Base-by-base conservation (phyloP, 2,888 invertebrate species). In the Hipparchia semele region DNA sequence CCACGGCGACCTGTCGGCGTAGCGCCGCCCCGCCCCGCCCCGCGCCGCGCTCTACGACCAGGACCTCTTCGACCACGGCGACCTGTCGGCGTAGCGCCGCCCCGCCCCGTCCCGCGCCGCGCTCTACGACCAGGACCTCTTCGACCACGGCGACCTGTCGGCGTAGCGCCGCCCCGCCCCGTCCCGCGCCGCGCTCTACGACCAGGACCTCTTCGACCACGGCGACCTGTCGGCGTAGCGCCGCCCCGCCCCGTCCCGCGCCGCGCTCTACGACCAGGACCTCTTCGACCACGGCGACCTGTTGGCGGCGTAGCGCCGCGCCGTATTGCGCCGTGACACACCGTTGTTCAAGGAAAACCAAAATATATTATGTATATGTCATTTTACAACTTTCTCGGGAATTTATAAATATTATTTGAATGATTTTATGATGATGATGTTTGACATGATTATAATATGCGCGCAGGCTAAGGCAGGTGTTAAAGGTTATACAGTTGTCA, bases 81-180 rank as follows among this genome's bases (percentile, higher is more conserved):
- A 54, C 53, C 53, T 54, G 53, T 54, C 53, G 8, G 53, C 53
- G 53, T 54, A 54, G 53, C 53, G 53, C 53, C 56, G 99, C 0
- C 95, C 99, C 82, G 23, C 23, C 95, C 97, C 79, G 99, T 99
- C 23, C 58, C 96, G 97, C 86, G 99, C 99, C 61, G 96, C 97
- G 85, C 95, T 98, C 72, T 99, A 99, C 89, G 99, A 99, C 94
- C 99, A 99, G 92, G 99, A 99, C 94, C 95, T 99, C 76, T 99
- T 98, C 92, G 98, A 99, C 90, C 98, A 98, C 90, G 98, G 97
- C 79, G 99, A 99, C 94, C 96, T 99, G 82, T 98, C 99, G 49
- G 98, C 96, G 86, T 97, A 86, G 82, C 8, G 49, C 62, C 77
- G 58, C 51, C 13, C 53, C 53, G 53, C 53, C 46, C 46, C 6